Base-by-base conservation (phyloP, 2,797 vertebrate species). In the Diplodus puntazzo region DNA sequence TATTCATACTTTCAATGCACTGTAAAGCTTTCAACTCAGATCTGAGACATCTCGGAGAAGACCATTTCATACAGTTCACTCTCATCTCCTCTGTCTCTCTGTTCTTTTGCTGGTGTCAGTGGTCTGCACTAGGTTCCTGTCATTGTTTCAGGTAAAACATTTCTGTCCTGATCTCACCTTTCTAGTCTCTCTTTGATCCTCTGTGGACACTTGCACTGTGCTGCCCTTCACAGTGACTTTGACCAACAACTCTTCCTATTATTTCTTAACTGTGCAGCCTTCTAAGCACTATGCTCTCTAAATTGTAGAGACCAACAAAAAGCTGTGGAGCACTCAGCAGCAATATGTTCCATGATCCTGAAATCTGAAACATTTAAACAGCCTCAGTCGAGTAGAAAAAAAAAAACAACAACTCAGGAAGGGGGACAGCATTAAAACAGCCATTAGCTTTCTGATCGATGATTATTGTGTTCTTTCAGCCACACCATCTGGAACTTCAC, bases 401-500 rank as follows among this genome's bases (percentile, higher is more conserved):
- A 62, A 45, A 18, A 34, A 55, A 49, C 30, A 79, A 52, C 12
- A 54, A 62, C 18, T 2, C 21, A 61, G 42, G 34, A 71, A 52
- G 3, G 20, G 25, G 34, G 46, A 25, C 43, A 7, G 45, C 57
- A 27, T 43, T 72, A 8, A 53, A 73, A 58, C 58, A 53, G 42
- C 11, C 45, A 75, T 49, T 43, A 53, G 30, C 42, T 17, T 9
- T 65, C n/a, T 3, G 4, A 72, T 60, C 39, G 30, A 12, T 20
- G 25, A 64, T 72, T 59, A 65, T n/a, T 17, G 5, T 48, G 45
- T 65, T 52, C 63, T 64, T 60, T 69, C 1, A 67, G 53, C 13
- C 27, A 9, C 53, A 57, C 18, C 25, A 84, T 82, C 77, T 82
- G 80, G 64, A 89, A 82, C 59, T 69, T 75, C 39, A 66, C 43